A percentile compares a stretch with the other conserved stretches of the same genome.
Evolutionary conservation across 2,888 invertebrate genomes (phyloP).

Genomic region (Anagyrus pseudococci): DNA sequence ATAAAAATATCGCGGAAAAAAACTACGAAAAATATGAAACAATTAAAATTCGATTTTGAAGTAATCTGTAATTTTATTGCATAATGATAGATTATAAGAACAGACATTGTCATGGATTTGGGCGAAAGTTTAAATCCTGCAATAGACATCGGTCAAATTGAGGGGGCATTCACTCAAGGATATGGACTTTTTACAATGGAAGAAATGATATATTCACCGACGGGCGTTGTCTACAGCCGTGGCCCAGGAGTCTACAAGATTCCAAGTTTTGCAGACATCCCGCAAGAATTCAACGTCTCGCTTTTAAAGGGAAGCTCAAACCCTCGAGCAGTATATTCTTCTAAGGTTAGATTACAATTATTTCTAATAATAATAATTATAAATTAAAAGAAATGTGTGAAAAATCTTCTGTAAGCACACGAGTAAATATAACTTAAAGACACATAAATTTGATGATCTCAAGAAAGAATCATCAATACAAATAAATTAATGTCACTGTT

Average conservation of each 20-base stretch:
- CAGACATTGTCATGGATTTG: slow-evolving; percentile 96
- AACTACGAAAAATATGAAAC: no score
- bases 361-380: no score
- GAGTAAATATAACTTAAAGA: no score
- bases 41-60: slow-evolving; percentile 3
- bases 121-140: slow-evolving; percentile 95
- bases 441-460: no score
- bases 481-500: not conserved
- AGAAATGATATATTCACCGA: slow-evolving; percentile 85
- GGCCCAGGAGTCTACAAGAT: slow-evolving; percentile 96
- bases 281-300: slow-evolving; percentile 90
- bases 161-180: slow-evolving; percentile 94
- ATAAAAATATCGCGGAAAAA: no score
- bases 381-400: no score
- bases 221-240: slow-evolving; percentile 80
- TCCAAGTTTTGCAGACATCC: slow-evolving; percentile 92
- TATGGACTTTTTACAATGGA: slow-evolving; percentile 92
- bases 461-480: slow-evolving; percentile 6
- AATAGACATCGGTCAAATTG: slow-evolving; percentile 97
- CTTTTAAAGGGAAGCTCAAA: slow-evolving; percentile 88
- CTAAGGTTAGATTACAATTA: slow-evolving; percentile 76
- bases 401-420: no score
- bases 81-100: slow-evolving; percentile 71
- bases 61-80: not conserved
- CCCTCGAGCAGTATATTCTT: slow-evolving; percentile 91